Evolutionary conservation across 2,113 vertebrate species (phyloP).

Genomic region (Perccottus glenii): DNA sequence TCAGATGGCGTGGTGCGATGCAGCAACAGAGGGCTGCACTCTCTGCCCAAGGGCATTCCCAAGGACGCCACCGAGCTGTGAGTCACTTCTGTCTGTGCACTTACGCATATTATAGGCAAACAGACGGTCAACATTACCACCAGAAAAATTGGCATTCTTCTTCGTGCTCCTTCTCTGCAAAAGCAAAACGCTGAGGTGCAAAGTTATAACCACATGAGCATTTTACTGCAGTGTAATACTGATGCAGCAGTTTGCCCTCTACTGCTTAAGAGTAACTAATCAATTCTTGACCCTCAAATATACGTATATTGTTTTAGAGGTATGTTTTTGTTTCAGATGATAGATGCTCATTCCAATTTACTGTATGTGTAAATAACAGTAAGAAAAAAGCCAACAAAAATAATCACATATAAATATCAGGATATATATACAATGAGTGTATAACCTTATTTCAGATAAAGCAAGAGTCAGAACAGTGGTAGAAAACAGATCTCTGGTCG

Average conservation of each 20-base stretch:
- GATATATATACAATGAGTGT: conserved; percentile 16
- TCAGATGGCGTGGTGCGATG: conserved; percentile 92
- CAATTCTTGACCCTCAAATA: not conserved
- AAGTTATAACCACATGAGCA: conserved; percentile 22
- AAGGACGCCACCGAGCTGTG: conserved; percentile 97
- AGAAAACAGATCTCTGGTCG: conserved; percentile 7
- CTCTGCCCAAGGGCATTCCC: conserved; percentile 92
- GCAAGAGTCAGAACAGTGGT: conserved; percentile 28
- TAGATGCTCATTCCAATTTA: not conserved
- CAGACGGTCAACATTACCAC: not conserved
- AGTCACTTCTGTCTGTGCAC: conserved; percentile 68
- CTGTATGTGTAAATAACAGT: not conserved
- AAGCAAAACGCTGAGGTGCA: conserved; percentile 14
- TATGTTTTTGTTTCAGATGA: not conserved
- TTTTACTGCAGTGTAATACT: conserved; percentile 51
- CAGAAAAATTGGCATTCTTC: conserved; percentile 3
- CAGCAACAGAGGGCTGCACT: conserved; percentile 90
- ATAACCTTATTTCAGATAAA: conserved; percentile 14
- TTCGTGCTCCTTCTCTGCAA: conserved; percentile 4
- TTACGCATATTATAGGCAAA: not conserved
- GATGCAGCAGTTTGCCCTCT: conserved; percentile 51
- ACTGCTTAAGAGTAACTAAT: conserved; percentile 32
- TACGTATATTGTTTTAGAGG: not conserved
- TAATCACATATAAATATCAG: conserved; percentile 2
- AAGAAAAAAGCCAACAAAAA: not conserved